These are phyloP conservation scores for Carcina quercana DNA, from an alignment of 2,888 invertebrate genomes.

Conservation along the genomic window DNA sequence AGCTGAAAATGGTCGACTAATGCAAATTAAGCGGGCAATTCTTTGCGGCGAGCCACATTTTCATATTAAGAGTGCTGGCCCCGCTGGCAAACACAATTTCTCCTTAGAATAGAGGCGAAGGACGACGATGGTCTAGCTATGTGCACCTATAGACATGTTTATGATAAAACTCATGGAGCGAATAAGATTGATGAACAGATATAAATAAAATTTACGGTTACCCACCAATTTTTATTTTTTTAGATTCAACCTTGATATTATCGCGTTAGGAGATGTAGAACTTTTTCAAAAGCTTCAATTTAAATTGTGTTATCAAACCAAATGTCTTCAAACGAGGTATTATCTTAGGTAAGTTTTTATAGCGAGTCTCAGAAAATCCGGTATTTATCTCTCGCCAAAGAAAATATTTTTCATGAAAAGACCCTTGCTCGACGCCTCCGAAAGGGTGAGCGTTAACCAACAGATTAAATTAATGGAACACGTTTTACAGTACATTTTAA, in stretches of 20 bases:
- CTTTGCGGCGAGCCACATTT: slow-evolving; percentile 54
- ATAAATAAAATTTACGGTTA: no score
- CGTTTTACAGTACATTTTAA: no score
- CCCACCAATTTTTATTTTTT: slow-evolving; percentile 17
- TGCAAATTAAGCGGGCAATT: slow-evolving; percentile 56
- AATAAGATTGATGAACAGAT: no score
- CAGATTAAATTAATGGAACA: no score
- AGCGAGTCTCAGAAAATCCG: not conserved
- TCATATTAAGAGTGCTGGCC: slow-evolving; percentile 52
- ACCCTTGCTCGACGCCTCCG: not conserved
- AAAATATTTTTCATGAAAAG: slow-evolving; percentile 1
- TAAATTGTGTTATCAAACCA: no score
- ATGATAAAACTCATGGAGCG: no score
- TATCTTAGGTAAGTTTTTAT: no score
- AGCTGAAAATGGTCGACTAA: slow-evolving; percentile 27
- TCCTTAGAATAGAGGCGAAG: slow-evolving; percentile 30
- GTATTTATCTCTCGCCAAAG: slow-evolving; percentile 7
- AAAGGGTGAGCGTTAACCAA: not conserved
- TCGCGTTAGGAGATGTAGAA: slow-evolving; percentile 22
- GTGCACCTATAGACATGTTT: slow-evolving; percentile 26
- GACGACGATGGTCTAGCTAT: slow-evolving; percentile 17
- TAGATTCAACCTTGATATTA: no score
- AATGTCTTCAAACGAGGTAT: no score
- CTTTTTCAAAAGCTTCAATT: slow-evolving; percentile 19
- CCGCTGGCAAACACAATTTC: slow-evolving; percentile 57